phyloP scores from a whole-genome alignment of 1,140 invertebrate species.

The Drosophila nikananu region DNA sequence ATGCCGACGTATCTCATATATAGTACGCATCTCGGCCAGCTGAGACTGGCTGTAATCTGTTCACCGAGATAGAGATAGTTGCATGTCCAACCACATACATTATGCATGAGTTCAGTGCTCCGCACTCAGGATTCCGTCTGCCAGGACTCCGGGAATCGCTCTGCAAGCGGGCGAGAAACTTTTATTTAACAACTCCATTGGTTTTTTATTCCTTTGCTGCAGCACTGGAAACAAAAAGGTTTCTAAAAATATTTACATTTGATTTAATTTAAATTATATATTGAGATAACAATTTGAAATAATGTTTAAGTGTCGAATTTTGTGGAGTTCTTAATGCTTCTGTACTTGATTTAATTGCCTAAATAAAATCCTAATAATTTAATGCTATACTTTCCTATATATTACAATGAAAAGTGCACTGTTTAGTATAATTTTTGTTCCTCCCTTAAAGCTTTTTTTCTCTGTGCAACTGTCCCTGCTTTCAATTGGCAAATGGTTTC shows the following conservation, averaged over 20 bases:
- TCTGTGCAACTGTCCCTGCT: conserved; percentile 31
- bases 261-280: not conserved
- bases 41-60: conserved; percentile 50
- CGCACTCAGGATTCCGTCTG: conserved; percentile 13
- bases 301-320: not conserved
- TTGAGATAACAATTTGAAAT: no score
- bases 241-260: not conserved
- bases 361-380: not conserved
- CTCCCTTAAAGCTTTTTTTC: not conserved
- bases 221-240: not conserved
- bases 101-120: conserved; percentile 73
- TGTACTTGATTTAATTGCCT: no score
- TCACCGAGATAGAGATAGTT: conserved; percentile 71
- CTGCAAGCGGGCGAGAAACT: conserved; percentile 60
- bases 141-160: conserved; percentile 5
- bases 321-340: no score
- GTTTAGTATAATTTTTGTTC: not conserved
- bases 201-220: conserved; percentile 38
- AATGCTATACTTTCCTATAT: not conserved
- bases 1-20: conserved; percentile 21
- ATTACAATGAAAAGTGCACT: not conserved
- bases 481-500: conserved; percentile 59
- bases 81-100: conserved; percentile 56
- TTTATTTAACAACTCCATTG: conserved; percentile 57
- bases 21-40: conserved; percentile 38